Evolutionary conservation across 2,888 invertebrate genomes (phyloP).

Genomic region (Tachina fera): DNA sequence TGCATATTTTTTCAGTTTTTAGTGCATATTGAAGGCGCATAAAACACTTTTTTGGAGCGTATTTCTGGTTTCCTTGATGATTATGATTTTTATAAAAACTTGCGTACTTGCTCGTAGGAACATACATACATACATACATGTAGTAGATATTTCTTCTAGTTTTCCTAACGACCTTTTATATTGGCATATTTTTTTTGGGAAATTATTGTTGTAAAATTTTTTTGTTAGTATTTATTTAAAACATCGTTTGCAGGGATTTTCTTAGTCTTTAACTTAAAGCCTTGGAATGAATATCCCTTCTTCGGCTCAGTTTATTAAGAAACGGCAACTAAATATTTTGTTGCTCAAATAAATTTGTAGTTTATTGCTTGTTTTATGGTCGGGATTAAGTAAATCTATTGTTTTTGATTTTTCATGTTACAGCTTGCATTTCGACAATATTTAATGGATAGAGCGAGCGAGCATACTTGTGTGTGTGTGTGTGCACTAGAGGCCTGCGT

Average conservation of each 20-base stretch:
- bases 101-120: too few relatives aligned
- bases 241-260: not conserved
- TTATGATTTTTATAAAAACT: too few relatives aligned
- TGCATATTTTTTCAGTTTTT: too few relatives aligned
- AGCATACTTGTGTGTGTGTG: not conserved
- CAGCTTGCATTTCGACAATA: constrained; percentile 12
- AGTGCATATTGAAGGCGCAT: too few relatives aligned
- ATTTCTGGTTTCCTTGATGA: too few relatives aligned
- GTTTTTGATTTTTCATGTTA: constrained; percentile 10
- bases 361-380: constrained; percentile 63
- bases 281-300: constrained; percentile 62
- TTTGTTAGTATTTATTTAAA: not conserved
- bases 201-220: constrained; percentile 1
- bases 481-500: too few relatives aligned
- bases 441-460: constrained; percentile 26
- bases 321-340: constrained; percentile 28
- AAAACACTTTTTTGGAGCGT: too few relatives aligned
- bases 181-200: not conserved
- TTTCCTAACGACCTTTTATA: constrained; percentile 28
- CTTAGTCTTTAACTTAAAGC: constrained; percentile 56
- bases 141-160: not conserved
- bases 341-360: constrained; percentile 37
- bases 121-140: not conserved
- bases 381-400: constrained; percentile 62
- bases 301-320: constrained; percentile 27